Evolutionary conservation across 1,140 invertebrate genomes (phyloP).

Genomic region (Zaprionus lachaisei): DNA sequence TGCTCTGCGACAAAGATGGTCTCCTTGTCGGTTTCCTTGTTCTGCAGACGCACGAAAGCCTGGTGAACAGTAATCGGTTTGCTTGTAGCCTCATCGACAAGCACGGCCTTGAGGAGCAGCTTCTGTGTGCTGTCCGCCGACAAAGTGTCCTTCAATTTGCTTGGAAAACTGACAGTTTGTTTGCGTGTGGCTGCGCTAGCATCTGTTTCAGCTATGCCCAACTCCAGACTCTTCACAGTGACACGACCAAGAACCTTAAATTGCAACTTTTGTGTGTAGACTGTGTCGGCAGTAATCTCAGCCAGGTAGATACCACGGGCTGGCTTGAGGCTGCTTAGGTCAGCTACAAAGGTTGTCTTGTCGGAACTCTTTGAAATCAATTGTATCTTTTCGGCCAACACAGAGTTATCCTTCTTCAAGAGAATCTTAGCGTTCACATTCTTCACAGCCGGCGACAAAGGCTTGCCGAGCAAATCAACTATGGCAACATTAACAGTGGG

Average conservation of each 20-base stretch:
- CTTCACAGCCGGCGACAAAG: conserved; percentile 85
- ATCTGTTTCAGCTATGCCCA: conserved; percentile 96
- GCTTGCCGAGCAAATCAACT: conserved; percentile 93
- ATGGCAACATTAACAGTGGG: conserved; percentile 91
- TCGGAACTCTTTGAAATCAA: conserved; percentile 84
- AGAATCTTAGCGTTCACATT: conserved; percentile 65
- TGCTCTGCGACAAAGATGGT: conserved; percentile 97
- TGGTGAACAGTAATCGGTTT: conserved; percentile 93
- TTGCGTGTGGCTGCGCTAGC: conserved; percentile 92
- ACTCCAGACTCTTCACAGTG: conserved; percentile 91
- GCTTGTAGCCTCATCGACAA: conserved; percentile 90
- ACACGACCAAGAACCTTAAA: conserved; percentile 91
- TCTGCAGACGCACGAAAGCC: conserved; percentile 93
- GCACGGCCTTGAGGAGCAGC: conserved; percentile 91
- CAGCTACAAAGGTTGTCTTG: conserved; percentile 90
- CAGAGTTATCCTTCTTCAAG: conserved; percentile 69
- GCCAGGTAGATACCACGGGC: conserved; percentile 94
- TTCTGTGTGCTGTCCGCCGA: conserved; percentile 96
- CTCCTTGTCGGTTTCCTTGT: conserved; percentile 89
- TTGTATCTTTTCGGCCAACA: conserved; percentile 70
- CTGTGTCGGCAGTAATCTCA: conserved; percentile 89
- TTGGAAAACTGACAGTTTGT: conserved; percentile 90
- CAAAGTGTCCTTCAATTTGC: conserved; percentile 88
- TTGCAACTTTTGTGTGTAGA: conserved; percentile 88
- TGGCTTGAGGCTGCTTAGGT: conserved; percentile 92